Base-by-base conservation (phyloP, 1,140 invertebrate species). In the Drosophila equinoxialis region DNA sequence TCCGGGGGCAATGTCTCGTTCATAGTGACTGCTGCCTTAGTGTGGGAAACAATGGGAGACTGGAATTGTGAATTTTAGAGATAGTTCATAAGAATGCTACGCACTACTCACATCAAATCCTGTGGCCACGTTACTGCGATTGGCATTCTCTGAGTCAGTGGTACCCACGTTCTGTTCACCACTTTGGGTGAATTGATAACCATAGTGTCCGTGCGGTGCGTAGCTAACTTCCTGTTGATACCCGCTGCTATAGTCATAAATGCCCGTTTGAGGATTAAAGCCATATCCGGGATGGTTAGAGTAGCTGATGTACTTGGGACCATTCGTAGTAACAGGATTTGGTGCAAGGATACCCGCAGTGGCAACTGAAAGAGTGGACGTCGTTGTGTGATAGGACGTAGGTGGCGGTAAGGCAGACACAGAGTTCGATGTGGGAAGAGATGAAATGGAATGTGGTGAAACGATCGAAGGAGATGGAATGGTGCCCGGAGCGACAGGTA, bases 261-360 rank as follows among this genome's bases (percentile, higher is more conserved):
- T 55, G n/a, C 91, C 91, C 0, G 86, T 92, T 60, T 83, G 81
- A 1, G 91, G 81, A 78, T 92, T 92, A 20, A 62, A 92, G 41
- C 90, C 86, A 59, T 92, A 92, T 39, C 91, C 91, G 2, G 91
- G 91, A 89, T 91, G 90, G 62, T 89, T 90, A 30, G 83, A 89
- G 17, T 86, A 90, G 69, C 78, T 86, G 33, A 61, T 70, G 60
- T 75, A 72, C 5, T 68, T 90, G n/a, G 60, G 51, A 11, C 14
- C 64, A 3, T 10, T 35, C 4, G 57, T 4, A 10, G 35, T 7
- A 33, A 10, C 59, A 23, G 69, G 13, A 48, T 8, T 61, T 35
- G 64, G 39, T 35, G 14, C 1, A n/a, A 30, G 45, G 30, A 30
- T 30, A 30, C 30, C 30, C 6, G 30, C 30, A 30, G 30, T 6